These are phyloP conservation scores for Lepidothrix coronata DNA, from an alignment of 2,113 vertebrate species.

Conservation along the genomic window DNA sequence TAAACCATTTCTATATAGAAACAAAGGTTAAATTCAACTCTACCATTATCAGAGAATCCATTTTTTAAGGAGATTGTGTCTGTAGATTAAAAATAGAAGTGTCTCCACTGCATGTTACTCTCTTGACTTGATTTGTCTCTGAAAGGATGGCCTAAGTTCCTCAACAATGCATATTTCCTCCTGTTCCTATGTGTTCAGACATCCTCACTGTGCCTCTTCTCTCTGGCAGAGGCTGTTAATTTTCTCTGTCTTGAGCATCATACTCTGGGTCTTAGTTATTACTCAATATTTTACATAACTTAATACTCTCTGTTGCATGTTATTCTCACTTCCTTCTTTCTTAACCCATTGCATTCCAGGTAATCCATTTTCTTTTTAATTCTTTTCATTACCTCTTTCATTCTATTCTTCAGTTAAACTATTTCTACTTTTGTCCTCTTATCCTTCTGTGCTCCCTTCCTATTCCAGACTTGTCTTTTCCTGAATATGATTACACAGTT, in stretches of 20 bases:
- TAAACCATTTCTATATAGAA: not conserved
- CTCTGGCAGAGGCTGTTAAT: not conserved
- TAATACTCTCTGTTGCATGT: not conserved
- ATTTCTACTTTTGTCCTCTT: not conserved
- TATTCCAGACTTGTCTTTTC: not conserved
- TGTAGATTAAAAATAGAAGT: not conserved
- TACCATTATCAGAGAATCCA: not conserved
- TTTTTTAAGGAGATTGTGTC: not conserved
- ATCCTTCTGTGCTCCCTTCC: not conserved
- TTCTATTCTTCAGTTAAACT: not conserved
- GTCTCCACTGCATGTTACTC: not conserved
- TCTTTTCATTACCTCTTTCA: not conserved
- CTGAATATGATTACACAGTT: not conserved
- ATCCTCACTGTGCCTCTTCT: not conserved
- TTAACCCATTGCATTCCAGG: not conserved
- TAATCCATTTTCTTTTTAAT: not conserved
- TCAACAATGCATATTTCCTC: not conserved
- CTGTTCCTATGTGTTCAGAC: not conserved
- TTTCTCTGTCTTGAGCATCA: not conserved
- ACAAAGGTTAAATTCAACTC: not conserved
- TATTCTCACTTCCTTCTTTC: not conserved
- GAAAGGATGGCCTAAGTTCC: not conserved
- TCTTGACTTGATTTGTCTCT: not conserved
- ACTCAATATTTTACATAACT: not conserved
- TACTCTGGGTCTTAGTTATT: not conserved